phyloP scores from a whole-genome alignment of 2,888 invertebrate species.

The Scrobipalpa costella region DNA sequence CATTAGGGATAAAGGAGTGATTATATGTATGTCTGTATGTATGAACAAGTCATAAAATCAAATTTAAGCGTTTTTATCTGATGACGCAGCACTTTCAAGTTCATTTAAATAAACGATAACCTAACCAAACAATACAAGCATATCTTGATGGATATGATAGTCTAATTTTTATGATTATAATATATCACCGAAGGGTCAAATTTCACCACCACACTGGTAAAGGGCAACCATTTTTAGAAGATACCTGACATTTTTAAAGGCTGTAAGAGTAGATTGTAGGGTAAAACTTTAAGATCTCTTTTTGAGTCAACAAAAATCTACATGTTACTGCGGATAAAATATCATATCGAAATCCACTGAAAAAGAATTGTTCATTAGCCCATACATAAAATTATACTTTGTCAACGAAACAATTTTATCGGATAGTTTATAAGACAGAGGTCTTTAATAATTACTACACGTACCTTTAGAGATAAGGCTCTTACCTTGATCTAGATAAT shows the following conservation, averaged over 20 bases:
- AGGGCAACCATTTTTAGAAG: background rate
- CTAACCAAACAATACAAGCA: background rate
- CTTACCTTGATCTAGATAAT: constrained; percentile 13
- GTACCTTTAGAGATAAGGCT: background rate
- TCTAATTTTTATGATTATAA: background rate
- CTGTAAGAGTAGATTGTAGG: too few species aligned
- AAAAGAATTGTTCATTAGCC: too few species aligned
- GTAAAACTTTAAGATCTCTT: too few species aligned
- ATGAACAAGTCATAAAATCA: too few species aligned
- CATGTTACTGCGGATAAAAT: too few species aligned
- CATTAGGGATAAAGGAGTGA: too few species aligned
- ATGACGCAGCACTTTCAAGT: background rate
- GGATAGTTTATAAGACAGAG: background rate
- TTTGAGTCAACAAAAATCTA: too few species aligned
- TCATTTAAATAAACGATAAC: background rate
- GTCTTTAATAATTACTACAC: background rate
- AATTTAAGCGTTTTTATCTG: too few species aligned
- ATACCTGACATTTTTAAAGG: background rate
- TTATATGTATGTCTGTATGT: too few species aligned
- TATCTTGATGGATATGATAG: constrained; percentile 16
- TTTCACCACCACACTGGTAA: background rate
- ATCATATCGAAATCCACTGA: too few species aligned
- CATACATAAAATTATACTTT: too few species aligned
- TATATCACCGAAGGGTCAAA: background rate
- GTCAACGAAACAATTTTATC: too few species aligned